Conservation (phyloP, 2,113 vertebrate species). For the Pluvialis apricaria region DNA sequence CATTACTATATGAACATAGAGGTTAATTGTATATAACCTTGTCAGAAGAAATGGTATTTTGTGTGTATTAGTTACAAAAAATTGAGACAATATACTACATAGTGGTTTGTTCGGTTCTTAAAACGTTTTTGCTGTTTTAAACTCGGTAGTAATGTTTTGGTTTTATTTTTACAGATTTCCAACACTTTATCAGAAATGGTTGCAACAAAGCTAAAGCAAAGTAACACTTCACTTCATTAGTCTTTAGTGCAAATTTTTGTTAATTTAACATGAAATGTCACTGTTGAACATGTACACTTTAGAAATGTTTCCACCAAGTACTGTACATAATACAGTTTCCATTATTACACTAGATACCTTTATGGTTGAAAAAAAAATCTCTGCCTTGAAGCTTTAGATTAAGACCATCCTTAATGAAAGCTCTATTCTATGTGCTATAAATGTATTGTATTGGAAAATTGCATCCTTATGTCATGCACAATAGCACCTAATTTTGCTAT, state of each 20-base stretch:
- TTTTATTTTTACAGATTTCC: constrained; percentile 52
- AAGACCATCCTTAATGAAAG: constrained; percentile 5
- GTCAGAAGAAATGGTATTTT: constrained; percentile 59
- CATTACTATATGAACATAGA: constrained; percentile 72
- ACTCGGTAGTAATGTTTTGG: background rate
- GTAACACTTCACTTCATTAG: constrained; percentile 73
- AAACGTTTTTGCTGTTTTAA: constrained; percentile 50
- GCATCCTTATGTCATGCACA: constrained; percentile 32
- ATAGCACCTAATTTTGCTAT: constrained; percentile 42
- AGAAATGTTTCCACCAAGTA: constrained; percentile 56
- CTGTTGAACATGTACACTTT: constrained; percentile 29
- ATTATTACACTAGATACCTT: constrained; percentile 44
- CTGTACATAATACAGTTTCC: constrained; percentile 19
- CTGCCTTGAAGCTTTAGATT: constrained; percentile 44
- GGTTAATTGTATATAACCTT: constrained; percentile 69
- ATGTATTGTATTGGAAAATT: constrained; percentile 26
- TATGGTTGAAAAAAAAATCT: background rate
- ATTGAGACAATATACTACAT: constrained; percentile 58
- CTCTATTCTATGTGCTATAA: background rate
- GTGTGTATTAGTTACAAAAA: constrained; percentile 57
- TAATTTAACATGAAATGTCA: constrained; percentile 64
- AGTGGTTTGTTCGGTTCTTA: constrained; percentile 54
- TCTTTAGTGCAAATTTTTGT: constrained; percentile 75
- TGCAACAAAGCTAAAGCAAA: constrained; percentile 71
- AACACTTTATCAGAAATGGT: constrained; percentile 59